Evolutionary conservation across 2,888 invertebrate species (phyloP), one percentile per base, ranked within the genome.

Genomic region (Hypercompe scribonia): DNA sequence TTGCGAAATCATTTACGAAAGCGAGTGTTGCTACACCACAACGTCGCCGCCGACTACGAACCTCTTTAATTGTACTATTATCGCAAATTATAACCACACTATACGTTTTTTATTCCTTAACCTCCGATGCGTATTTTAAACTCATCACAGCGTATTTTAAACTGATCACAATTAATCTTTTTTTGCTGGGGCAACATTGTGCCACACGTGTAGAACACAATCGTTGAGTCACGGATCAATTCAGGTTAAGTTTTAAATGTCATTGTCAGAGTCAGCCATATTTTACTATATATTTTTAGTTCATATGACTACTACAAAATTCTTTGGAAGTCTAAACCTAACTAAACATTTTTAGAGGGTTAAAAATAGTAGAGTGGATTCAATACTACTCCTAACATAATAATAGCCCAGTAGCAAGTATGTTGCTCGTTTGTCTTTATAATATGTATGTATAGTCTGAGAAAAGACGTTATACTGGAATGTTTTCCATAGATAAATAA

Each of bases 1-100:
- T 74, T 82, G 85, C 92, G 92, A 92, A 90, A 93, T 89, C 74
- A 85, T 90, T 93, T 93, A 93, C 93, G 93, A 94, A 93, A 94
- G 93, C 91, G 90, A 86, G 86, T 88, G 86, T 93, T 93, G 90
- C 92, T 88, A 89, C 92, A 92, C 79, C 86, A 74, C 50, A 15
- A 75, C 75, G 73, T 74, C 80, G 81, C 79, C 75, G 58, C 58
- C 39, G 64, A 64, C 68, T 68, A 39, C 42, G 39, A 39, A 63
- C 36, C 63, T 67, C 61, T 64, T 63, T 21, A 63, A 70, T 72
- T 66, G 70, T 66, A 7, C 54, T 67, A 71, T 71, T 68, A 66
- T 70, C 65, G 63, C 34, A 24, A 74, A 31, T 68, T 54, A 34
- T 63, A 61, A 71, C 65, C 65, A 71, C 65, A 66, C 24, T n/a